phyloP scores from a whole-genome alignment of 2,888 invertebrate genomes.

The Netelia fuscicornis region DNA sequence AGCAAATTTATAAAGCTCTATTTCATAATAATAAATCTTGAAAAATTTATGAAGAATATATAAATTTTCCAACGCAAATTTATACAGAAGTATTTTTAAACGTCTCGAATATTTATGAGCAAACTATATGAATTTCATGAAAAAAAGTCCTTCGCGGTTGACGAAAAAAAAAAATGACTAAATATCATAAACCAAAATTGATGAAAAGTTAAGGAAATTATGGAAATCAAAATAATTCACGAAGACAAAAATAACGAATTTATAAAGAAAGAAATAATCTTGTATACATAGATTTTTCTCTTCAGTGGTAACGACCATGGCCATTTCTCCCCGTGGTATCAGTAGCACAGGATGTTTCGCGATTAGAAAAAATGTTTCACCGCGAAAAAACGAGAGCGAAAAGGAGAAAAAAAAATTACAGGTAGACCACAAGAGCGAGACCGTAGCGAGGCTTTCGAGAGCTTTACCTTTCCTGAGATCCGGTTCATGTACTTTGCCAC shows the following conservation, averaged over 20 bases:
- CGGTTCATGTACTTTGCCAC: constrained; percentile 44
- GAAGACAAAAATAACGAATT: neutral
- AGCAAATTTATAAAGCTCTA: too few relatives aligned
- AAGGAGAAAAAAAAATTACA: constrained; percentile 19
- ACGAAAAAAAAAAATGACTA: too few relatives aligned
- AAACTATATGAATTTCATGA: too few relatives aligned
- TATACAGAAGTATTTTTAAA: too few relatives aligned
- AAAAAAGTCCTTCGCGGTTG: too few relatives aligned
- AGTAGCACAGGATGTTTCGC: neutral
- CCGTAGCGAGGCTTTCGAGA: constrained; percentile 3
- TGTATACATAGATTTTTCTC: neutral
- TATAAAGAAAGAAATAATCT: too few relatives aligned
- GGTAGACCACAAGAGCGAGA: constrained; percentile 5
- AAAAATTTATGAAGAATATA: too few relatives aligned
- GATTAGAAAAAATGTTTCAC: constrained; percentile 31
- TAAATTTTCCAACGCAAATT: too few relatives aligned
- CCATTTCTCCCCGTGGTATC: neutral
- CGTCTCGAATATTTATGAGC: too few relatives aligned
- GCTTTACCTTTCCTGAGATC: constrained; percentile 29
- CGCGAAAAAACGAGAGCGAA: constrained; percentile 3
- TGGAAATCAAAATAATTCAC: neutral
- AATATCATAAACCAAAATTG: too few relatives aligned
- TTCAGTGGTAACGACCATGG: neutral
- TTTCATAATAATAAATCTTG: too few relatives aligned
- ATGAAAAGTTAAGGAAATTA: too few relatives aligned